Base-by-base conservation (phyloP, 2,888 invertebrate genomes). In the Pecten maximus region DNA sequence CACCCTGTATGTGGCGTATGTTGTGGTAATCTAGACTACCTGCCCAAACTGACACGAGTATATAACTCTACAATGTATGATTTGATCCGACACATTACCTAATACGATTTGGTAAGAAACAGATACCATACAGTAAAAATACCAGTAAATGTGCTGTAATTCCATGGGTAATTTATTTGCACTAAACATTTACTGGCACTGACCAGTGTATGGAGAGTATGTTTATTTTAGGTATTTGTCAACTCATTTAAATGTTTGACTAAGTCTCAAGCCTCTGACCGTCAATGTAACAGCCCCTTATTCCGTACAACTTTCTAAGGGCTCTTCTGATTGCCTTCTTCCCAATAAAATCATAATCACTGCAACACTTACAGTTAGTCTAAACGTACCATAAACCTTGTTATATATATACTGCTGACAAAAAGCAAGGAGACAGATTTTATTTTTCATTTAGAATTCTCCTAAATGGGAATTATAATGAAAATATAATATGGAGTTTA, bases 161-260 rank as follows among this genome's bases (percentile, higher is more conserved):
- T 74, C 74, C 74, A 6, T 74, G 10, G 35, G 35, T 74, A 74
- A 74, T 74, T 74, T 74, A 74, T 74, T 74, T 74, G 74, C 35
- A 74, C 74, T 74, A 74, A 74, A 74, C 74, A 74, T 74, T 74
- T 74, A 28, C 74, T 35, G 74, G 35, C 35, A 28, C 74, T 74
- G 74, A 74, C 74, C 74, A 74, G 74, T n/a, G n/a, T 35, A 74
- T 35, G 35, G 74, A 35, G 35, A 74, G 74, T 16, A 15, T 74
- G 23, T 74, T 74, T 74, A 35, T 35, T 74, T 35, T 74, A 74
- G 35, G 74, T 74, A 74, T 74, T 74, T 74, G 74, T 74, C 74
- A 74, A 74, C 74, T 74, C 74, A 74, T 74, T 74, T 74, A 28
- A 74, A 74, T 74, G 74, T 74, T 74, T 74, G 74, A 28, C 74